Evolutionary conservation across 2,797 vertebrate species (phyloP), one percentile per base, ranked within the genome.

Genomic region (Glyptemys insculpta): DNA sequence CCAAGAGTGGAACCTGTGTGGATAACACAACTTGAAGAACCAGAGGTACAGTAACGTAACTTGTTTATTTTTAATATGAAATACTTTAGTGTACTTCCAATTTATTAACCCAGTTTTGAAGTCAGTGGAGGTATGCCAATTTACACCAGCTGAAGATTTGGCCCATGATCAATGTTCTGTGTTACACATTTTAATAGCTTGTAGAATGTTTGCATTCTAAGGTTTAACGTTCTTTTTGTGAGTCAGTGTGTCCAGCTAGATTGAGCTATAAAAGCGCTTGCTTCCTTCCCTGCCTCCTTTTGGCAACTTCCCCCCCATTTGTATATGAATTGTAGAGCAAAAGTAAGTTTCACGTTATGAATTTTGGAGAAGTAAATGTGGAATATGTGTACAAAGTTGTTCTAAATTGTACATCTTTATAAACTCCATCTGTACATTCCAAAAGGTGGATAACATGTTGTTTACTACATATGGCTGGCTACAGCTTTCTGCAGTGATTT

Each of bases 91-190:
- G 92, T 92, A 91, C 81, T 95, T 93, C 54, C 89, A 93, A 94
- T 95, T 92, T 97, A 90, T 95, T 97, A 97, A 94, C 94, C 93
- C 93, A 96, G 95, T 94, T 97, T 96, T 96, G 91, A 91, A 95
- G 91, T 93, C 95, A 83, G 57, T 95, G 96, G 96, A 95, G 41
- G 72, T 86, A 85, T 95, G 88, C 94, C 93, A 94, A 1, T 93
- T 95, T 96, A 86, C 74, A 87, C 52, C 34, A 94, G 50, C 50
- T 50, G 52, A 53, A 53, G 52, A 53, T 53, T 53, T 53, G 52
- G 52, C 76, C 68, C 56, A 83, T 79, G 85, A 56, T 86, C 85
- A 87, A 37, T 86, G 56, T 79, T 92, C 65, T 53, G 3, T 25
- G 25, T 27, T 56, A 56, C 54, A 56, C 9, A 56, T 56, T 56